Conservation (phyloP, 2,113 vertebrate genomes). For the Hyaena hyaena region DNA sequence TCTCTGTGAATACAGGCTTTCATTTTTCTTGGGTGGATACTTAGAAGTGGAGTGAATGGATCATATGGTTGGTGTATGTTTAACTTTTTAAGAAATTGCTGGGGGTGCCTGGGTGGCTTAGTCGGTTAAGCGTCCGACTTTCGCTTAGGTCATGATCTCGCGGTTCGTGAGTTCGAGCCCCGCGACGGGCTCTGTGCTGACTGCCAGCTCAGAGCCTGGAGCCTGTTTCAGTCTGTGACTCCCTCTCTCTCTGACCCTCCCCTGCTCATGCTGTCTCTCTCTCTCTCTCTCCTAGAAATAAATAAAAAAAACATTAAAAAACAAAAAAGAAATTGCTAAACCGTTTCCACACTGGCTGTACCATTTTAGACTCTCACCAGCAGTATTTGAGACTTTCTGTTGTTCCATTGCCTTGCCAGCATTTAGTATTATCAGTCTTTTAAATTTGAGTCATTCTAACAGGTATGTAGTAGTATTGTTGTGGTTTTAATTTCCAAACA, state of each 20-base stretch:
- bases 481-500: conserved; percentile 18
- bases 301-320: too few species aligned
- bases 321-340: not conserved
- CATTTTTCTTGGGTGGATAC: conserved; percentile 29
- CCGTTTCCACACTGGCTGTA: not conserved
- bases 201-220: too few species aligned
- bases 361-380: not conserved
- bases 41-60: conserved; percentile 19
- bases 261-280: too few species aligned
- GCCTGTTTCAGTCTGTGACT: too few species aligned
- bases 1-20: conserved; percentile 17
- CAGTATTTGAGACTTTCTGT: not conserved
- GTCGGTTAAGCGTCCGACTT: too few species aligned
- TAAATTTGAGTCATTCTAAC: not conserved
- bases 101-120: too few species aligned
- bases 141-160: too few species aligned
- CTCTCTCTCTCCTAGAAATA: too few species aligned
- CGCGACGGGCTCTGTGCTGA: too few species aligned
- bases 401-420: not conserved
- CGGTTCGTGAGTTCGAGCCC: too few species aligned
- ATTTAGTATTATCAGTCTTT: not conserved
- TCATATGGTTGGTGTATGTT: not conserved
- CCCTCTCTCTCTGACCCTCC: too few species aligned
- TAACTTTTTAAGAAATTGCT: not conserved
- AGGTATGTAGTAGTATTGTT: not conserved